Base-by-base conservation (phyloP, 1,140 invertebrate species). In the Melitaea cinxia region DNA sequence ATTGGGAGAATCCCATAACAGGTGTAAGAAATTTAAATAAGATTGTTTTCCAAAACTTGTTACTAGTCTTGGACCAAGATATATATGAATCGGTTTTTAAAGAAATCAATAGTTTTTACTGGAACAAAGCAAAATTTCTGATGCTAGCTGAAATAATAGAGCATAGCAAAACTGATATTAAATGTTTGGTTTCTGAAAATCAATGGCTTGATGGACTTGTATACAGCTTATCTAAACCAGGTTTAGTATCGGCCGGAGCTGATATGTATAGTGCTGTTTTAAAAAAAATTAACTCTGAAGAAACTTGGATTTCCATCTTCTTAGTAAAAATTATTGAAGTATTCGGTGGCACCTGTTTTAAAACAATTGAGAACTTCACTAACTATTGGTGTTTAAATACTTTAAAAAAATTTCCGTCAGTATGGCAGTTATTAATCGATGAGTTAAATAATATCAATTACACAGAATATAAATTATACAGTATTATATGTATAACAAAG, bases 81-180 rank as follows among this genome's bases (percentile, higher is more conserved):
- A 72, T 73, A 19, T 70, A 73, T 70, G 39, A 77, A 23, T 50
- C 47, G 35, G 67, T 90, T 47, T 30, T 85, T n/a, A 50, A 72
- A 57, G 79, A 89, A 63, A 75, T 90, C n/a, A 78, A 85, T 70
- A 19, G 17, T 9, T 90, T 91, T 68, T 83, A 88, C 49, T 92
- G 89, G 91, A 91, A 88, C 60, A 92, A 91, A 75, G 89, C 85
- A 12, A 92, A 91, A 54, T 92, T 80, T 81, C 78, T 89, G 49
- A 88, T 85, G 83, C 62, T 91, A 9, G 73, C 83, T 61, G 88
- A 89, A 73, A 79, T 91, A 24, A 81, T 91, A 65, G 77, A 77
- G 39, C 53, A 77, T 12, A 65, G 54, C 42, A 77, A 75, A 55
- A 55, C 30, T n/a, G 72, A 73, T 71, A 61, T 81, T 56, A 19